These are phyloP conservation scores for Thryonomys swinderianus DNA, from an alignment of 2,113 vertebrate genomes.

Conservation along the genomic window DNA sequence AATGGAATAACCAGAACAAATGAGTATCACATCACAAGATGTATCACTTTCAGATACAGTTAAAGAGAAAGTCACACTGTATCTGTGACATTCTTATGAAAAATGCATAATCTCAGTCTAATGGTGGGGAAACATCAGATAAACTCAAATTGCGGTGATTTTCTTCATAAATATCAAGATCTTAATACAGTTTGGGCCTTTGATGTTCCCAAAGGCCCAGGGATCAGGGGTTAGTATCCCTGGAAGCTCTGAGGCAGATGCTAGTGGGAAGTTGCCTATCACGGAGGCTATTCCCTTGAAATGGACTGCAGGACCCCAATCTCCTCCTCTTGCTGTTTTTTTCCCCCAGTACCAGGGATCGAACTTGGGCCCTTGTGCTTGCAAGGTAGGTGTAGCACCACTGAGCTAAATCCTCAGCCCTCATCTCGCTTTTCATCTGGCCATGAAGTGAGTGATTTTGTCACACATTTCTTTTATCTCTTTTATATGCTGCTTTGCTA, in stretches of 20 bases:
- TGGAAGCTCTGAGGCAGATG: background rate
- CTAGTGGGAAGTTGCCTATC: too few species aligned
- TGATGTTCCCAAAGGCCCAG: background rate
- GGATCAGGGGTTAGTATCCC: background rate
- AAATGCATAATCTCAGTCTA: background rate
- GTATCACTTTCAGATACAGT: background rate
- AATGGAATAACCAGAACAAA: background rate
- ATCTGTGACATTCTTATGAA: background rate
- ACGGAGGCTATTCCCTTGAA: background rate
- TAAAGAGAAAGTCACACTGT: background rate
- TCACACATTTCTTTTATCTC: background rate
- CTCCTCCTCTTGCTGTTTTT: background rate
- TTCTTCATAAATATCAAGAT: background rate
- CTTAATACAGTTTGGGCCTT: background rate
- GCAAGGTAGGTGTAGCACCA: too few species aligned
- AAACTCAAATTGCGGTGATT: background rate
- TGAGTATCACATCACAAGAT: background rate
- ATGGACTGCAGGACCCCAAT: background rate
- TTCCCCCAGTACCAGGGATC: too few species aligned
- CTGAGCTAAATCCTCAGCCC: too few species aligned
- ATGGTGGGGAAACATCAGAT: background rate
- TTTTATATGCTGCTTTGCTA: background rate
- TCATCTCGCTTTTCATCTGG: background rate
- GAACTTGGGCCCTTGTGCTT: too few species aligned
- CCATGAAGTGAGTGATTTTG: background rate